phyloP scores from a whole-genome alignment of 1,140 invertebrate species.

The Drosophila micromelanica region DNA sequence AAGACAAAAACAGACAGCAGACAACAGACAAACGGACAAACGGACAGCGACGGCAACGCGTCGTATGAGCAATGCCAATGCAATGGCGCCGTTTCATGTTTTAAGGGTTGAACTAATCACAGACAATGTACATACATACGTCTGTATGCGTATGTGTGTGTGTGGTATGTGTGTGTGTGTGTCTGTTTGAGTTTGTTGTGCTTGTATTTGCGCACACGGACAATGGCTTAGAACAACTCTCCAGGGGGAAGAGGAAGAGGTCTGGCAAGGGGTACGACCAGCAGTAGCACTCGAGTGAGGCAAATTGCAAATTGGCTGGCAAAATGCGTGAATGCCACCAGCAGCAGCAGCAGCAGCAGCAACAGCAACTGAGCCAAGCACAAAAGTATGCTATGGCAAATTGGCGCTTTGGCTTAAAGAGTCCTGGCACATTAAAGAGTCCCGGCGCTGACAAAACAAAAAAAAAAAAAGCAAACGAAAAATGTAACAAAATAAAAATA shows the following conservation, averaged over 20 bases:
- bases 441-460: constrained; percentile 9
- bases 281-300: constrained; percentile 11
- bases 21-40: constrained; percentile 23
- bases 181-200: constrained; percentile 34
- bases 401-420: constrained; percentile 52
- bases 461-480: constrained; percentile 14
- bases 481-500: constrained; percentile 1
- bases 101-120: constrained; percentile 81
- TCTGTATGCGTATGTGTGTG: constrained; percentile 14
- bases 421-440: constrained; percentile 24
- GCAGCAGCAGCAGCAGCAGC: not conserved
- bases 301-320: constrained; percentile 44
- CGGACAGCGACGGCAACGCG: constrained; percentile 22
- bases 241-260: constrained; percentile 1
- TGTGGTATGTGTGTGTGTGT: constrained; percentile 3
- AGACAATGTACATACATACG: constrained; percentile 51
- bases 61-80: constrained; percentile 74
- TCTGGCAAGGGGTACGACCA: not conserved
- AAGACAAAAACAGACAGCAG: constrained; percentile 36
- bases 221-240: constrained; percentile 44
- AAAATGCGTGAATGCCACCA: constrained; percentile 23
- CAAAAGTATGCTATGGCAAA: constrained; percentile 69
- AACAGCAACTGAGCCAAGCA: constrained; percentile 25
- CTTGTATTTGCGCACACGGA: constrained; percentile 42
- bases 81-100: constrained; percentile 52